These are phyloP conservation scores for Scolanthus callimorphus DNA, from an alignment of 92 coral and sea anemone species.

Conservation along the genomic window DNA sequence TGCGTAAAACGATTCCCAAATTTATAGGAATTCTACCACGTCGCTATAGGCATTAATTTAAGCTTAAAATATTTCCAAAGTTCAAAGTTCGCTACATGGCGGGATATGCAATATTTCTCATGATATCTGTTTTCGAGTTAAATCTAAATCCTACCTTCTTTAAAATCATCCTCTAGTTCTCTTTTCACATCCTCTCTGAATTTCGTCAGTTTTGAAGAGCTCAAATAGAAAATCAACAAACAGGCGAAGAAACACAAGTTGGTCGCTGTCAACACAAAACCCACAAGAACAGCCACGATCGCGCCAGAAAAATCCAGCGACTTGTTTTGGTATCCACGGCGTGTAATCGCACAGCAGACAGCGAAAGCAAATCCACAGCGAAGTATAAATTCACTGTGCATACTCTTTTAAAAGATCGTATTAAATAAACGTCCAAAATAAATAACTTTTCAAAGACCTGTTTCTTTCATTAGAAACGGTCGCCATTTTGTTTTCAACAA, in stretches of 20 bases:
- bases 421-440: too few species aligned
- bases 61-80: too few species aligned
- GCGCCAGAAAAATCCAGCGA: slow-evolving; percentile 85
- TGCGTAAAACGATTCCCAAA: too few species aligned
- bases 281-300: slow-evolving; percentile 79
- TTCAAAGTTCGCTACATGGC: too few species aligned
- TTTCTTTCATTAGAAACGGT: too few species aligned
- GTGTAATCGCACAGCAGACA: slow-evolving; percentile 57
- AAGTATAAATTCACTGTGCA: slow-evolving; percentile 40
- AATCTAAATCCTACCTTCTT: slow-evolving; percentile 92
- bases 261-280: slow-evolving; percentile 75
- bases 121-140: too few species aligned
- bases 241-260: slow-evolving; percentile 89
- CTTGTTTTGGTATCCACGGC: slow-evolving; percentile 67
- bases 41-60: too few species aligned
- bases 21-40: too few species aligned
- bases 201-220: slow-evolving; percentile 86
- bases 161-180: slow-evolving; percentile 88
- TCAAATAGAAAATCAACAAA: slow-evolving; percentile 65
- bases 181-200: slow-evolving; percentile 81
- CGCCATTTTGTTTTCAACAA: too few species aligned
- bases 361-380: slow-evolving; percentile 62
- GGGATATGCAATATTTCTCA: too few species aligned
- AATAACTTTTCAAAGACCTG: too few species aligned
- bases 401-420: too few species aligned